phyloP scores from a whole-genome alignment of 2,888 invertebrate genomes.

The Tipula lateralis region DNA sequence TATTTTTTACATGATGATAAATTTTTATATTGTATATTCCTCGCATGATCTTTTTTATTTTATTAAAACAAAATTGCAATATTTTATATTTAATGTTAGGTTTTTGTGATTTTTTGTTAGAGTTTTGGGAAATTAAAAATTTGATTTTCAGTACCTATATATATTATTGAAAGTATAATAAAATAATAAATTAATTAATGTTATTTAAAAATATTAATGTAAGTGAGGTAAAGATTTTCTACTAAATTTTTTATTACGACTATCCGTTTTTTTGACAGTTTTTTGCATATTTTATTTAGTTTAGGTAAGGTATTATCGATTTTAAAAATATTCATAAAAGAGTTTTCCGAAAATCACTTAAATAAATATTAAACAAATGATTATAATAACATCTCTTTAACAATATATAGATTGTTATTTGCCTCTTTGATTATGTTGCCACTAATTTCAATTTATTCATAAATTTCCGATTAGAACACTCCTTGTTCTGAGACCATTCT shows the following conservation, averaged over 20 bases:
- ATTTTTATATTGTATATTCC: background rate
- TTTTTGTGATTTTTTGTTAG: background rate
- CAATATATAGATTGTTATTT: too few relatives aligned
- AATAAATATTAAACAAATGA: too few relatives aligned
- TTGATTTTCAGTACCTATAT: background rate
- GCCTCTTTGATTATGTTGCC: too few relatives aligned
- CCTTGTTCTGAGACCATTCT: too few relatives aligned
- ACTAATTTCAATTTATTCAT: too few relatives aligned
- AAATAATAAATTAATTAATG: background rate
- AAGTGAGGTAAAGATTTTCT: background rate
- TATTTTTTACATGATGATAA: background rate
- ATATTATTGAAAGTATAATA: background rate
- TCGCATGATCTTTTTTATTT: background rate
- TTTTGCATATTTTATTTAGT: too few relatives aligned
- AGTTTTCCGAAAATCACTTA: too few relatives aligned
- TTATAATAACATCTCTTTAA: too few relatives aligned
- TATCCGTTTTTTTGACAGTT: too few relatives aligned
- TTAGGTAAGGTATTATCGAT: too few relatives aligned
- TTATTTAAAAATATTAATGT: background rate
- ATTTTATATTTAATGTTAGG: conserved; percentile 1
- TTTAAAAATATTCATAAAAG: too few relatives aligned
- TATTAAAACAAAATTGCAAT: conserved; percentile 7
- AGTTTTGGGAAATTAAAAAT: background rate
- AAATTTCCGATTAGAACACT: too few relatives aligned
- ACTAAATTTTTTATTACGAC: background rate